phyloP scores from a whole-genome alignment of 2,113 vertebrate species.

The Tragulus kanchil region DNA sequence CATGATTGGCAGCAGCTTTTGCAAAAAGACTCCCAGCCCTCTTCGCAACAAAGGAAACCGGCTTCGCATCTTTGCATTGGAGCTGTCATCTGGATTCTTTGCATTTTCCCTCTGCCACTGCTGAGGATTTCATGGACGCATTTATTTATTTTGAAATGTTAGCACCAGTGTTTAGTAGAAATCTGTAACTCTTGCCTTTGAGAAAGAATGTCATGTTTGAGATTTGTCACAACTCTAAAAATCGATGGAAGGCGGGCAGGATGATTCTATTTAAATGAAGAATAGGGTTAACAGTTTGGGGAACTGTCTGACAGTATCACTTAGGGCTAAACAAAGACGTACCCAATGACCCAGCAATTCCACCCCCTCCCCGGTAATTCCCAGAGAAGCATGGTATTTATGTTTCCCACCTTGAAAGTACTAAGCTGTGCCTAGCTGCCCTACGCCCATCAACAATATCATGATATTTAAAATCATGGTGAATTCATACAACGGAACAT shows the following conservation, averaged over 20 bases:
- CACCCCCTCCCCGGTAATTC: not conserved
- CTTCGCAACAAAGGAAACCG: slow-evolving; percentile 69
- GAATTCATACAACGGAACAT: not conserved
- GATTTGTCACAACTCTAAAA: slow-evolving; percentile 49
- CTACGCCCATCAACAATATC: not conserved
- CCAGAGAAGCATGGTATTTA: not conserved
- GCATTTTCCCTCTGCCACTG: not conserved
- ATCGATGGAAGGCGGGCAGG: not conserved
- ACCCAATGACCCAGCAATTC: not conserved
- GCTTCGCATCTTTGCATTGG: not conserved
- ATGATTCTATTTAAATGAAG: not conserved
- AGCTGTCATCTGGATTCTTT: not conserved
- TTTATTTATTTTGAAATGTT: slow-evolving; percentile 58
- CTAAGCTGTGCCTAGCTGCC: not conserved
- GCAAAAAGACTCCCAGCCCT: slow-evolving; percentile 60
- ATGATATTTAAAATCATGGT: not conserved
- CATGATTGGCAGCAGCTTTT: slow-evolving; percentile 72
- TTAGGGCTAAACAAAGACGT: not conserved
- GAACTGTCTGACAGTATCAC: not conserved
- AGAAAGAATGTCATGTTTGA: slow-evolving; percentile 41
- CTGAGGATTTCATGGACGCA: not conserved
- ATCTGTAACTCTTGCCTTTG: slow-evolving; percentile 30
- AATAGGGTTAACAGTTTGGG: not conserved
- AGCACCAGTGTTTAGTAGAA: slow-evolving; percentile 35
- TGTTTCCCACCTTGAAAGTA: not conserved